phyloP scores from a whole-genome alignment of 1,140 invertebrate genomes.

The Zaprionus lachaisei region DNA sequence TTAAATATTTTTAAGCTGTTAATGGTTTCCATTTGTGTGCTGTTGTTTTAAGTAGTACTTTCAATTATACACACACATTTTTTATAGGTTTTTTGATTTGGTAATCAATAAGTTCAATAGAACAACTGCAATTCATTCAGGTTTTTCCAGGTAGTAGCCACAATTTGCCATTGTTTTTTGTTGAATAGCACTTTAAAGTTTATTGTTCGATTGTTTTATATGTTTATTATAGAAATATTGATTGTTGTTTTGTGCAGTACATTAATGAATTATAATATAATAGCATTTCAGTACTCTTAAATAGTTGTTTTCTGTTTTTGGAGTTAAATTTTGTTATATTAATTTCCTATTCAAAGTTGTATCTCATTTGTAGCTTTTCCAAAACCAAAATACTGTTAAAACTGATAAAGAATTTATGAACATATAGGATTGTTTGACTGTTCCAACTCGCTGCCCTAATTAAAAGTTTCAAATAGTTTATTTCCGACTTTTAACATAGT shows the following conservation, averaged over 20 bases:
- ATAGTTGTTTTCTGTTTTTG: neutral
- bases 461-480: conserved; percentile 45
- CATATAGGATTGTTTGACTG: neutral
- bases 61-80: conserved; percentile 37
- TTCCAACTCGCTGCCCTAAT: conserved; percentile 31
- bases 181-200: conserved; percentile 41
- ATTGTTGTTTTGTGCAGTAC: conserved; percentile 5
- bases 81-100: conserved; percentile 30
- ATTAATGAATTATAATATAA: neutral
- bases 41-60: conserved; percentile 59
- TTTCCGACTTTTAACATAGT: neutral
- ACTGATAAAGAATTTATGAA: neutral
- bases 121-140: conserved; percentile 24
- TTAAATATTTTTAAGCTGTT: conserved; percentile 83
- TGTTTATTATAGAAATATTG: conserved; percentile 26
- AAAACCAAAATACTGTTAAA: neutral
- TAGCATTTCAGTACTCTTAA: neutral
- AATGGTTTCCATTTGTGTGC: conserved; percentile 74
- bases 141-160: conserved; percentile 14
- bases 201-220: conserved; percentile 43
- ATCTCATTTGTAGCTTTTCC: neutral
- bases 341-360: neutral
- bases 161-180: conserved; percentile 54
- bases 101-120: conserved; percentile 71
- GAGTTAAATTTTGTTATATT: neutral